Percentiles rank a stretch among this genome's conserved stretches.
These are phyloP conservation scores for Tromatobia lineatoria DNA, from an alignment of 2,888 invertebrate species.

Conservation along the genomic window DNA sequence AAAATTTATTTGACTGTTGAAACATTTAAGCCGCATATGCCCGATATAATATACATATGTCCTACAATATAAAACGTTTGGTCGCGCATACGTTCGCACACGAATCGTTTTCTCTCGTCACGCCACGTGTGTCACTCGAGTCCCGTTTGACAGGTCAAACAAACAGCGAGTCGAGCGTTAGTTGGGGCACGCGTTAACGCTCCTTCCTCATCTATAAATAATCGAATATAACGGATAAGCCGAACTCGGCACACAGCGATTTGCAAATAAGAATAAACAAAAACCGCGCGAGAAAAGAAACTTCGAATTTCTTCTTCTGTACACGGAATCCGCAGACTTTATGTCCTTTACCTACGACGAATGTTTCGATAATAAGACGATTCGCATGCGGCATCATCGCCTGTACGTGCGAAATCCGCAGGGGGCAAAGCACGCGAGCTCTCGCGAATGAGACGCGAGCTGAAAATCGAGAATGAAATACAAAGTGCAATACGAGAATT, in stretches of 20 bases:
- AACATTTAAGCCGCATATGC: background rate
- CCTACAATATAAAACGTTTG: background rate
- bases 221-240: constrained; percentile 5
- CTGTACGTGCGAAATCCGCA: constrained; percentile 65
- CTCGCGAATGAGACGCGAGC: constrained; percentile 23
- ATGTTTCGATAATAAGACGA: constrained; percentile 68
- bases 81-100: background rate
- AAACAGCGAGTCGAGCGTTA: constrained; percentile 78
- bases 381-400: constrained; percentile 71
- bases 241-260: background rate
- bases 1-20: constrained; percentile 6
- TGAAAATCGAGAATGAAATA: constrained; percentile 67
- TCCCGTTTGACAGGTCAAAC: constrained; percentile 79
- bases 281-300: background rate
- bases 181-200: constrained; percentile 23
- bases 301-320: constrained; percentile 4
- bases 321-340: constrained; percentile 40
- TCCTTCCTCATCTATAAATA: constrained; percentile 38
- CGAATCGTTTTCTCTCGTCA: constrained; percentile 73
- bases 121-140: constrained; percentile 57
- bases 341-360: constrained; percentile 49
- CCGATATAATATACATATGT: constrained; percentile 7
- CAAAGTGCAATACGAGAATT: constrained; percentile 64
- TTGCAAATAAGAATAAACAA: background rate
- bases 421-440: constrained; percentile 22